A percentile compares a stretch with the other conserved stretches of the same genome.
These are phyloP conservation scores for Enteromius afrohamiltoni DNA, from an alignment of 2,797 vertebrate genomes.

Conservation along the genomic window DNA sequence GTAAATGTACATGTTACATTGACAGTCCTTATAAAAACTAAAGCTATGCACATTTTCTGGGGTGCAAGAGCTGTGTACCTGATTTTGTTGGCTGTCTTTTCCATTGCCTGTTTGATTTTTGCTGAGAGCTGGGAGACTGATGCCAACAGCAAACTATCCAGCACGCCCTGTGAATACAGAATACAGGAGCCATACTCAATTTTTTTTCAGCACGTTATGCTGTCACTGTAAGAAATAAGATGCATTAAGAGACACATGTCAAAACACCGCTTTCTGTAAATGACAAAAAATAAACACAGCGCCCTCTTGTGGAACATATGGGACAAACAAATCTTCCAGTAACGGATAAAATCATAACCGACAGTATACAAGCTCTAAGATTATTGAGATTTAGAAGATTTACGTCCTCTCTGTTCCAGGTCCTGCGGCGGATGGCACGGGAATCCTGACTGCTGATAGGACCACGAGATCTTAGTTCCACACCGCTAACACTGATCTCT, in stretches of 20 bases:
- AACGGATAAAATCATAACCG: not conserved
- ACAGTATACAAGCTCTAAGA: not conserved
- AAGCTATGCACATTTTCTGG: not conserved
- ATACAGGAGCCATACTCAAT: no score
- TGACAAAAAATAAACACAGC: not conserved
- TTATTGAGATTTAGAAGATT: conserved; percentile 58
- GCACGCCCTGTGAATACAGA: conserved; percentile 78
- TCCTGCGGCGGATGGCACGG: conserved; percentile 89
- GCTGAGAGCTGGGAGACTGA: conserved; percentile 93
- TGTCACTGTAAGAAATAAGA: not conserved
- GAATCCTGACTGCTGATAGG: conserved; percentile 77
- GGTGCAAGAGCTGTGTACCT: conserved; percentile 75
- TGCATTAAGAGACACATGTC: not conserved
- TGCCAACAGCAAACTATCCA: conserved; percentile 89
- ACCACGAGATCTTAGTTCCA: conserved; percentile 79
- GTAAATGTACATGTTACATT: not conserved
- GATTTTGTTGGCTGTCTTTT: conserved; percentile 94
- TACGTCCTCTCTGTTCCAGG: conserved; percentile 95
- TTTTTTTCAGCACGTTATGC: not conserved
- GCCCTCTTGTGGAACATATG: conserved; percentile 8
- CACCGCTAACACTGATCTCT: conserved; percentile 79
- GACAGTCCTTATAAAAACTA: not conserved
- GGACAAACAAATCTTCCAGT: not conserved
- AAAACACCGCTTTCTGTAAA: not conserved
- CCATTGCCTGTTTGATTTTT: conserved; percentile 92